Evolutionary conservation across 2,797 vertebrate genomes (phyloP).

Genomic region (Natrix natrix): DNA sequence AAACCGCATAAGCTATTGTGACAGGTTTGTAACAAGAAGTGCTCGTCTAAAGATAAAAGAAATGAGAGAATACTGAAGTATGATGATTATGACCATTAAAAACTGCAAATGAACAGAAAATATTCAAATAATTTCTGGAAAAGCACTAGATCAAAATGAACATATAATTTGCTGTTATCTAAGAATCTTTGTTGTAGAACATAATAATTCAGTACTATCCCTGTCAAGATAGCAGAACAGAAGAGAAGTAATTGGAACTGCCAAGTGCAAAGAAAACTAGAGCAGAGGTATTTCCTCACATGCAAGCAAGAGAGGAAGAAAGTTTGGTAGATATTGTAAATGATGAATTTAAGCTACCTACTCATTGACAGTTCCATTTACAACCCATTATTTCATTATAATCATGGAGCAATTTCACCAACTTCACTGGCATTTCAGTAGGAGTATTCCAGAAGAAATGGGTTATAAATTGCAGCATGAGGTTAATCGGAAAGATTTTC

Average conservation of each 20-base stretch:
- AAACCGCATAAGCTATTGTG: conserved; percentile 47
- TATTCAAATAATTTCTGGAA: conserved; percentile 46
- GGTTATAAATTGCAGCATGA: conserved; percentile 22
- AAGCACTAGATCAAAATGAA: conserved; percentile 44
- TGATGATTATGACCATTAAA: conserved; percentile 47
- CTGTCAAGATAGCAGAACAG: conserved; percentile 63
- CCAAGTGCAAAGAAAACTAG: conserved; percentile 64
- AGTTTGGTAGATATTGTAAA: conserved; percentile 60
- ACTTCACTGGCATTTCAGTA: conserved; percentile 9
- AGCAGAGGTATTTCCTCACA: conserved; percentile 61
- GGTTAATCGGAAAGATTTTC: conserved; percentile 47
- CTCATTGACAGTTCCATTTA: conserved; percentile 41
- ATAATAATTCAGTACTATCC: conserved; percentile 53
- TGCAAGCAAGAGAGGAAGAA: conserved; percentile 55
- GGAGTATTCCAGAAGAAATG: conserved; percentile 3
- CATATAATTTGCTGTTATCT: conserved; percentile 53
- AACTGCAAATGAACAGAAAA: conserved; percentile 51
- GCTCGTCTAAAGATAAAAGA: conserved; percentile 49
- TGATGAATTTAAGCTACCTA: conserved; percentile 59
- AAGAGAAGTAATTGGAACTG: conserved; percentile 66
- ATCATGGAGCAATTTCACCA: conserved; percentile 12
- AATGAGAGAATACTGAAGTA: conserved; percentile 44
- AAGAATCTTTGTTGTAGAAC: conserved; percentile 53
- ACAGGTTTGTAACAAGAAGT: conserved; percentile 48
- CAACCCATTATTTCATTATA: conserved; percentile 12